Evolutionary conservation across 2,888 invertebrate species (phyloP).

Genomic region (Blastobasis adustella): DNA sequence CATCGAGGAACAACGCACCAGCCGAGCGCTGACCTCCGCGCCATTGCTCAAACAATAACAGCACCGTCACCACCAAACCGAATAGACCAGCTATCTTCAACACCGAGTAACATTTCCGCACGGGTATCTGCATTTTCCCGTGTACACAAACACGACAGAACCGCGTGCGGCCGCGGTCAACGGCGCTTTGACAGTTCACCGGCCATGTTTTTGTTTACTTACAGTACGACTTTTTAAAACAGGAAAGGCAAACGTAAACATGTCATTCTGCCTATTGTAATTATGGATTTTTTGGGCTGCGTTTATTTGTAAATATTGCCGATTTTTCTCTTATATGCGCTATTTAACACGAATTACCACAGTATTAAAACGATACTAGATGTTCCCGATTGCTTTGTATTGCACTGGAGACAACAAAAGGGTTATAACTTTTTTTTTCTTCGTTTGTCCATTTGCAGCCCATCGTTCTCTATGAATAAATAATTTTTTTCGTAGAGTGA

Average conservation of each 20-base stretch:
- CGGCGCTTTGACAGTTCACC: constrained; percentile 18
- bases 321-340: background rate
- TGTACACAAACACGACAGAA: constrained; percentile 5
- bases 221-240: constrained; percentile 46
- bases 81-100: constrained; percentile 43
- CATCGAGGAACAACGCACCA: constrained; percentile 30
- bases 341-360: too few species aligned
- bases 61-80: constrained; percentile 43
- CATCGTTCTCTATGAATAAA: too few species aligned
- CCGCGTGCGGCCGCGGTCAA: background rate
- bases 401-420: too few species aligned
- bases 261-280: constrained; percentile 44
- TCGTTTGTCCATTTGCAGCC: too few species aligned
- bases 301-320: constrained; percentile 13
- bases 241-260: constrained; percentile 76
- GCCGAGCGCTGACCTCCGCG: constrained; percentile 50
- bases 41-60: constrained; percentile 58
- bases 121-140: constrained; percentile 52
- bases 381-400: too few species aligned
- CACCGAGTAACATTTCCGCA: constrained; percentile 56
- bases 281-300: background rate
- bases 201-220: constrained; percentile 50
- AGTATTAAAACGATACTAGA: too few species aligned
- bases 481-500: too few species aligned
- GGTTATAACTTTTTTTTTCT: too few species aligned